Evolutionary conservation across 2,797 vertebrate genomes (phyloP).

Genomic region (Urocyon cinereoargenteus): DNA sequence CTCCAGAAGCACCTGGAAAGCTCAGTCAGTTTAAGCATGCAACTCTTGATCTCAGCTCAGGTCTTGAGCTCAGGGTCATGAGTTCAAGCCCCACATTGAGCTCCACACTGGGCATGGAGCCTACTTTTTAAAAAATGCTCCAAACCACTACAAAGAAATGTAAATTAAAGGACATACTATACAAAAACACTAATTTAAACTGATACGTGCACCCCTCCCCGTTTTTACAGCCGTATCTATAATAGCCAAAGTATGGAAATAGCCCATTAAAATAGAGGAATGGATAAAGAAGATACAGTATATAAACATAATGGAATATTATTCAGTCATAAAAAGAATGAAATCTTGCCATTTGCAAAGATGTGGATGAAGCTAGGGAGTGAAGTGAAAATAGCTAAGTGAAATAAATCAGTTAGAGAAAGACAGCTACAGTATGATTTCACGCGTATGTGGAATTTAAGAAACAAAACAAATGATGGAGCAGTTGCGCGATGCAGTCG

Average conservation of each 20-base stretch:
- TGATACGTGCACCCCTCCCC: not conserved
- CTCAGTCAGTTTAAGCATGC: not conserved
- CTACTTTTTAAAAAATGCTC: not conserved
- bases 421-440: not conserved
- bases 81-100: not conserved
- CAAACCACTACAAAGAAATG: slow-evolving; percentile 6
- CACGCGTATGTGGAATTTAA: not conserved
- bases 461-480: not conserved
- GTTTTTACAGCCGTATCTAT: not conserved
- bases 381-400: not conserved
- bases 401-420: not conserved
- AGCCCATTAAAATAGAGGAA: not conserved
- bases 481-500: too few species aligned
- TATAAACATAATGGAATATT: not conserved
- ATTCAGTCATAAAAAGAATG: not conserved
- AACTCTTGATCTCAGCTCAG: not conserved
- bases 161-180: slow-evolving; percentile 10
- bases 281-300: not conserved
- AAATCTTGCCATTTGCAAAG: not conserved
- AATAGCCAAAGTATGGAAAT: not conserved
- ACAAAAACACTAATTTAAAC: not conserved
- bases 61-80: not conserved
- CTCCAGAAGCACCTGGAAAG: not conserved
- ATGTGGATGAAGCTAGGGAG: not conserved
- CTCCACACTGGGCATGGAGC: not conserved